Percentiles rank a stretch among this genome's conserved stretches.
These are phyloP conservation scores for Albula glossodonta DNA, from an alignment of 2,113 vertebrate genomes.

Conservation along the genomic window DNA sequence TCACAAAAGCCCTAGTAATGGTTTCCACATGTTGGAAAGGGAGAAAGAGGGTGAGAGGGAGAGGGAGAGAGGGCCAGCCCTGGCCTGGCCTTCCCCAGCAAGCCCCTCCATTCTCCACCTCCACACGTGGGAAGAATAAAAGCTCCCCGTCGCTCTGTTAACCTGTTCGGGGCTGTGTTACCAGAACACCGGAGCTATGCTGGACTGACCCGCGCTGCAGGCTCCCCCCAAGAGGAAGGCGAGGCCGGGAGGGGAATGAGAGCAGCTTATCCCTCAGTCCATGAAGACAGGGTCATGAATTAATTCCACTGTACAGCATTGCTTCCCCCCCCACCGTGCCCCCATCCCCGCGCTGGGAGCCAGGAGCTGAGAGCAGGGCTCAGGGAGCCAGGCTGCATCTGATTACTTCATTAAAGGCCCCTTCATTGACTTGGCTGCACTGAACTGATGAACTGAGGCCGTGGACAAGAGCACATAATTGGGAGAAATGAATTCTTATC, in stretches of 20 bases:
- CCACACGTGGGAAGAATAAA: constrained; percentile 37
- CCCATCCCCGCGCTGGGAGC: constrained; percentile 44
- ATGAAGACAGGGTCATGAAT: constrained; percentile 63
- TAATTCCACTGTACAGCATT: constrained; percentile 58
- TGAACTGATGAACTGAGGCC: constrained; percentile 87
- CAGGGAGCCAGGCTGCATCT: constrained; percentile 75
- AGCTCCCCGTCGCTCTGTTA: constrained; percentile 27
- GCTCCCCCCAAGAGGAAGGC: constrained; percentile 39
- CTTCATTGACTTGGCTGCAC: constrained; percentile 85
- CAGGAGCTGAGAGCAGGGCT: constrained; percentile 59
- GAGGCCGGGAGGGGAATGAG: constrained; percentile 54
- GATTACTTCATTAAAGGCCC: constrained; percentile 81
- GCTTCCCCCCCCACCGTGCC: constrained; percentile 43
- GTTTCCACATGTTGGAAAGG: constrained; percentile 70
- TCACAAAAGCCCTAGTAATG: constrained; percentile 65
- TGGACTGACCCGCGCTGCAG: constrained; percentile 47
- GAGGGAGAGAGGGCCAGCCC: constrained; percentile 31
- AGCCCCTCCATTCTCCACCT: constrained; percentile 16
- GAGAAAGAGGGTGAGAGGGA: constrained; percentile 45
- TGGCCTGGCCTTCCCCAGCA: constrained; percentile 18
- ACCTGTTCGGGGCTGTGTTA: constrained; percentile 40
- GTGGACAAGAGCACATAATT: constrained; percentile 87
- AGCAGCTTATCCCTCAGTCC: constrained; percentile 63
- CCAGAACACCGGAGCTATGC: constrained; percentile 46
- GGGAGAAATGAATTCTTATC: constrained; percentile 89